Base-by-base conservation (phyloP, 2,888 invertebrate genomes). In the Drosophila gaucha region DNA sequence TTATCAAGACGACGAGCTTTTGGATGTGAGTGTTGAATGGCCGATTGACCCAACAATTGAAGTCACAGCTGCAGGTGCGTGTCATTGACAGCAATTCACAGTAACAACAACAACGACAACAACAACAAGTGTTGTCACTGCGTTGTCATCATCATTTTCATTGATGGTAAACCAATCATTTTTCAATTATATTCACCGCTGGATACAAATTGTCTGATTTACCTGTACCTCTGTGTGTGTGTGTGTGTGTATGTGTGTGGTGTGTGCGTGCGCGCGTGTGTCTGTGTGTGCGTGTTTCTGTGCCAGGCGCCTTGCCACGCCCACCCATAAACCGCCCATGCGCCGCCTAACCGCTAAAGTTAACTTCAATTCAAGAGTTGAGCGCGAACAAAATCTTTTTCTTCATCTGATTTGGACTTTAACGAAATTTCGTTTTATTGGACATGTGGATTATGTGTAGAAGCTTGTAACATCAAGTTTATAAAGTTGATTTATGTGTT, bases 121-220 rank as follows among this genome's bases (percentile, higher is more conserved):
- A 30, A 46, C 16, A 30, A 57, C 43, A 59, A 68, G 70, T 70
- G 63, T 67, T 74, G 68, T 71, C 79, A 76, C 57, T 68, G 76
- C 73, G 72, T 76, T 80, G 83, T 83, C 76, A 80, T 84, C 86
- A 86, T 86, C 79, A 78, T 79, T 78, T 77, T 78, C 86, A 86
- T 85, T 80, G 80, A 86, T 77, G 86, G 86, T 69, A 86, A 80
- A 79, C 85, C 86, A 86, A 86, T 85, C 87, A 85, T 85, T 85
- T 85, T 85, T 85, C 85, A 85, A 85, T 85, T 85, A 85, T 82
- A 78, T 75, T 86, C 85, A 62, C 85, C 82, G 85, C 85, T 82
- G 85, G 85, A 84, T 85, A 86, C 85, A 86, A 86, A 85, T 86
- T 85, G 86, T 85, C 85, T 86, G 86, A 85, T 83, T 83, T 83